phyloP scores from a whole-genome alignment of 2,888 invertebrate genomes.

The Athetis lepigone region DNA sequence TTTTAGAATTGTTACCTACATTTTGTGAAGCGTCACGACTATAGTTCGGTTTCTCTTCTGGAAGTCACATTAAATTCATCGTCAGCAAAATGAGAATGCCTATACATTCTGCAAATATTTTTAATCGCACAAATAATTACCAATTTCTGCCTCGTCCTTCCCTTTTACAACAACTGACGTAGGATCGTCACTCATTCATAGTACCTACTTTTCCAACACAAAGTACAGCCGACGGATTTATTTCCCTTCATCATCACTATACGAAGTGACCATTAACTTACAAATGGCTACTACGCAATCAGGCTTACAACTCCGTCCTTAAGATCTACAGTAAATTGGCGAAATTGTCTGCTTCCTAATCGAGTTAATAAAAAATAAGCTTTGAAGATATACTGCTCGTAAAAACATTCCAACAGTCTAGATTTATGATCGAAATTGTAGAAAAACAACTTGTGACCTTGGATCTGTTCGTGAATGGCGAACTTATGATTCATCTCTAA shows the following conservation, averaged over 20 bases:
- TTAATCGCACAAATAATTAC: too few species aligned
- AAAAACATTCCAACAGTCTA: conserved; percentile 20
- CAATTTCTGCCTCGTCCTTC: too few species aligned
- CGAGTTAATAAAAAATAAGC: conserved; percentile 47
- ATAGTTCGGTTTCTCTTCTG: background rate
- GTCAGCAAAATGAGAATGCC: too few species aligned
- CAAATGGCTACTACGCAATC: conserved; percentile 15
- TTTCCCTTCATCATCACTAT: conserved; percentile 1
- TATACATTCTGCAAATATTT: too few species aligned
- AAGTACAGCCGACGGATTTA: background rate
- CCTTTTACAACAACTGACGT: too few species aligned
- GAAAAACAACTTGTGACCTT: conserved; percentile 4
- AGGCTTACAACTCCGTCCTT: conserved; percentile 12
- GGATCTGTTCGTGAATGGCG: background rate
- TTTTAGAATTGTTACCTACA: too few species aligned
- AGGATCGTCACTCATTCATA: too few species aligned
- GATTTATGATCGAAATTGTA: conserved; percentile 24
- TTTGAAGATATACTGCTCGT: conserved; percentile 22
- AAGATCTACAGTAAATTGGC: conserved; percentile 38
- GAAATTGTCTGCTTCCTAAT: conserved; percentile 59
- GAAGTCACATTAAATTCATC: too few species aligned
- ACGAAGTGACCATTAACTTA: conserved; percentile 2
- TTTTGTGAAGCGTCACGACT: background rate
- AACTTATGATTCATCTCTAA: background rate
- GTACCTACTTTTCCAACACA: too few species aligned